Evolutionary conservation across 2,888 invertebrate genomes (phyloP).

Genomic region (Phyto melanocephala): DNA sequence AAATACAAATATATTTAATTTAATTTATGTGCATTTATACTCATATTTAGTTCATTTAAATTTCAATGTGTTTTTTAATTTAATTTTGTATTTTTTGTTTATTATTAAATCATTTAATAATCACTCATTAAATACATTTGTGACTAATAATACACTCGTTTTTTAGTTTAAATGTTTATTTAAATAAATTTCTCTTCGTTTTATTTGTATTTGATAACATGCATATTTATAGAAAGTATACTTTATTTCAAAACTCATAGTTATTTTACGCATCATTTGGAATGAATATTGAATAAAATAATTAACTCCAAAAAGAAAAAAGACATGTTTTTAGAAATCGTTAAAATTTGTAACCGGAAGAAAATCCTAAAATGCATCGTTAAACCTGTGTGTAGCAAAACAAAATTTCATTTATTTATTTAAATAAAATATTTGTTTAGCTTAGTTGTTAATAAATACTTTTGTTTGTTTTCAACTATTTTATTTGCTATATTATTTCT

Average conservation of each 20-base stretch:
- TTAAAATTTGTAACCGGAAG: slow-evolving; percentile 17
- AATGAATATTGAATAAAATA: background rate
- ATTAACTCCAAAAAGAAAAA: background rate
- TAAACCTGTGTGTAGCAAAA: slow-evolving; percentile 26
- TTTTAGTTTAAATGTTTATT: background rate
- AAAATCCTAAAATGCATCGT: slow-evolving; percentile 38
- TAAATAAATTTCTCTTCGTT: background rate
- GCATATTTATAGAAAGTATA: background rate
- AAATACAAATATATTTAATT: slow-evolving; percentile 21
- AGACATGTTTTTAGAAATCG: background rate
- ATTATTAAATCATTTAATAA: slow-evolving; percentile 38
- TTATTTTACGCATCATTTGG: background rate
- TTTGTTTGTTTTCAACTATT: slow-evolving; percentile 46
- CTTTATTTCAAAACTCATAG: background rate
- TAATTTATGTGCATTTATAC: slow-evolving; percentile 19
- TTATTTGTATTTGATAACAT: background rate
- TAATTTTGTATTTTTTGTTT: slow-evolving; percentile 17
- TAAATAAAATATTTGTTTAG: slow-evolving; percentile 77
- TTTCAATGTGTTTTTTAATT: background rate
- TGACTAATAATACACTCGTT: slow-evolving; percentile 70
- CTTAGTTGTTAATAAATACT: slow-evolving; percentile 2
- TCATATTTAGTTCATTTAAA: background rate
- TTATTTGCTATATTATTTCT: slow-evolving; percentile 61
- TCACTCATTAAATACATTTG: slow-evolving; percentile 72
- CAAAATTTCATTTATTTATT: slow-evolving; percentile 76